Conservation (phyloP, 2,113 vertebrate genomes). For the Chamaetylas fuelleborni region DNA sequence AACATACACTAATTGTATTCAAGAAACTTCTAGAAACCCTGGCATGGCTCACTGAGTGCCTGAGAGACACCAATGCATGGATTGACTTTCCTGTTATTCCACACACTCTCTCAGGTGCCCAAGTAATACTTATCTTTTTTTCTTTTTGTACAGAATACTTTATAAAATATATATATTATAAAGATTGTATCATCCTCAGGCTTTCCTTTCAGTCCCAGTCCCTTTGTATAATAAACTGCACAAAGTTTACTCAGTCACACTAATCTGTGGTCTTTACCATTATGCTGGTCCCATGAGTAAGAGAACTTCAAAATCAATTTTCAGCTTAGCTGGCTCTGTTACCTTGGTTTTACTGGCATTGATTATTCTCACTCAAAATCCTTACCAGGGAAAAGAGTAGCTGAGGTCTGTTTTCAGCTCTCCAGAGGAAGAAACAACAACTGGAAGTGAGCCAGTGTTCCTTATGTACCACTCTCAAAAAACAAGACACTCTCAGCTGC, state of each 20-base stretch:
- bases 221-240: not conserved
- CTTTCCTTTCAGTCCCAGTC: not conserved
- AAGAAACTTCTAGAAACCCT: not conserved
- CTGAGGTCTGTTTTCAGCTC: not conserved
- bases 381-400: not conserved
- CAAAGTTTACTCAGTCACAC: not conserved
- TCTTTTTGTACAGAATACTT: not conserved
- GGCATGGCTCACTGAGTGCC: not conserved
- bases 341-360: not conserved
- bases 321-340: not conserved
- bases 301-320: not conserved
- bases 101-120: not conserved
- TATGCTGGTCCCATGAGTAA: not conserved
- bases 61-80: rapidly evolving
- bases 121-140: not conserved
- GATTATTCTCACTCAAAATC: not conserved
- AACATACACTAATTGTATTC: not conserved
- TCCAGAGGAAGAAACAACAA: not conserved
- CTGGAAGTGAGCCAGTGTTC: not conserved
- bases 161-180: not conserved
- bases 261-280: not conserved
- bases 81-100: not conserved
- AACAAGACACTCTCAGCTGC: not conserved
- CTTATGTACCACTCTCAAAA: not conserved
- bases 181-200: not conserved